Percentiles rank a stretch among this genome's conserved stretches.
Evolutionary conservation across 2,113 vertebrate genomes (phyloP).

Genomic region (Ginglymostoma cirratum): DNA sequence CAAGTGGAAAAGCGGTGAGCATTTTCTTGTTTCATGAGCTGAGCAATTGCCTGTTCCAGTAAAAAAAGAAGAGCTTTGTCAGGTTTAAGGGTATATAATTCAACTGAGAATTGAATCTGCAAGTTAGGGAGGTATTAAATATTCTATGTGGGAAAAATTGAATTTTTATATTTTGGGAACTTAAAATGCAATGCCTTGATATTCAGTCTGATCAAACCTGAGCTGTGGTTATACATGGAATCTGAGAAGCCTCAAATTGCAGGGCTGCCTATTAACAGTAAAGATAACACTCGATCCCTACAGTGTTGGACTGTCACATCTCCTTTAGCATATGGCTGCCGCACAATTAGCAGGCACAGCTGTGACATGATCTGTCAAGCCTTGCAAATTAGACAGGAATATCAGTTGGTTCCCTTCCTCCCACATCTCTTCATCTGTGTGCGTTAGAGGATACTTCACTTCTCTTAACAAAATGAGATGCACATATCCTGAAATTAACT

Average conservation of each 20-base stretch:
- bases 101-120: background rate
- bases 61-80: background rate
- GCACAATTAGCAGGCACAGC: constrained; percentile 16
- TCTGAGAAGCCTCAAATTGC: background rate
- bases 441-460: background rate
- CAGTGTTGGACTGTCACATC: background rate
- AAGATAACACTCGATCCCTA: background rate
- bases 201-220: background rate
- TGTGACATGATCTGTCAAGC: background rate
- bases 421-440: background rate
- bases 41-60: background rate
- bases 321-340: background rate
- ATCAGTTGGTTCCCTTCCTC: background rate
- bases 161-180: background rate
- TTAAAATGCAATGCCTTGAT: background rate
- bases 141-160: background rate
- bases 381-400: no score
- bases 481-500: background rate
- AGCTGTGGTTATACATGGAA: background rate
- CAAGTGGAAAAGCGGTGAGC: no score
- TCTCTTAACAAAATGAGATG: background rate
- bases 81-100: background rate
- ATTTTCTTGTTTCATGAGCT: background rate
- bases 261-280: background rate
- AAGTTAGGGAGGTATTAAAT: background rate